phyloP scores from a whole-genome alignment of 2,113 vertebrate species.

The Anseranas semipalmata region DNA sequence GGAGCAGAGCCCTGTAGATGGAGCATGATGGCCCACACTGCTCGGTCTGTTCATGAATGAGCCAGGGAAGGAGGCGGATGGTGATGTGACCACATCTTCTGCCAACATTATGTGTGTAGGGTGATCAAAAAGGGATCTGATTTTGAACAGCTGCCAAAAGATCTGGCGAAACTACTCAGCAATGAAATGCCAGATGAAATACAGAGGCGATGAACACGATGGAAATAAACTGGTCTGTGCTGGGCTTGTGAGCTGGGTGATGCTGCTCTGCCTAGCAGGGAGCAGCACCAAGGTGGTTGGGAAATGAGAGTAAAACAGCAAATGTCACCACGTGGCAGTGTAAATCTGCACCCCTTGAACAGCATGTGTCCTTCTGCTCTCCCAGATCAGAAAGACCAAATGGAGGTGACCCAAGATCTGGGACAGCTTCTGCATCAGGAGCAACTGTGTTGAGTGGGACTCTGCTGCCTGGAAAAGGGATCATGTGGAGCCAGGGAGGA shows the following conservation, averaged over 20 bases:
- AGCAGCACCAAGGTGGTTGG: neutral
- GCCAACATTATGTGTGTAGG: neutral
- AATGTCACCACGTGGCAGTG: neutral
- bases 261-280: rapidly evolving
- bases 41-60: neutral
- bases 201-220: rapidly evolving
- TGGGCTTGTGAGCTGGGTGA: neutral
- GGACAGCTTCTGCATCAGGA: neutral
- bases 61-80: neutral
- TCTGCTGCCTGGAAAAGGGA: neutral
- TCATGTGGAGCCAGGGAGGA: neutral
- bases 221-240: neutral
- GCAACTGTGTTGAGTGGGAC: neutral
- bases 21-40: neutral
- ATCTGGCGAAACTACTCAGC: neutral
- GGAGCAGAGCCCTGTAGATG: neutral
- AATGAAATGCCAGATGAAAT: neutral
- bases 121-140: neutral
- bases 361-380: rapidly evolving
- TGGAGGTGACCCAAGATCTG: neutral
- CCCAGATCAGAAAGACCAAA: neutral
- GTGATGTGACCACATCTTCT: neutral
- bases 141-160: neutral
- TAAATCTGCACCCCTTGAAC: neutral
- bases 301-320: neutral